Conservation (phyloP, 2,113 vertebrate genomes). For the Urocitellus parryii region DNA sequence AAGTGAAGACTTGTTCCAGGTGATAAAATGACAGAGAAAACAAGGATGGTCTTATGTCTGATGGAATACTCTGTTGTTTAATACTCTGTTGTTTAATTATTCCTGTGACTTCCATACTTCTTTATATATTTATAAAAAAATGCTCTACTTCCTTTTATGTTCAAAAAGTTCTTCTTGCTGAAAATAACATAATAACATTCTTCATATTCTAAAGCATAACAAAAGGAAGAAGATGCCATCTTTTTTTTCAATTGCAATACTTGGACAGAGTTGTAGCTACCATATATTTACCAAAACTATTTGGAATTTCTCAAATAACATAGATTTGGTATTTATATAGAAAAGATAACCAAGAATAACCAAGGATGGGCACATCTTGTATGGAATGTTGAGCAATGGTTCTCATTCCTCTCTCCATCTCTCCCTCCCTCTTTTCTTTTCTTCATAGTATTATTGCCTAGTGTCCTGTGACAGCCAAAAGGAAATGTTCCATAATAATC, state of each 20-base stretch:
- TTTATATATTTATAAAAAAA: conserved; percentile 6
- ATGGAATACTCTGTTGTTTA: not conserved
- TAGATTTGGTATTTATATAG: not conserved
- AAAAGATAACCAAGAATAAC: not conserved
- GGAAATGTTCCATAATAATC: not conserved
- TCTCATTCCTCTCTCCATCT: not conserved
- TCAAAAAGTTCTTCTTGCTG: not conserved
- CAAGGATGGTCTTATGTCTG: not conserved
- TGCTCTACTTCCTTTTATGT: not conserved
- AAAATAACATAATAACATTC: not conserved
- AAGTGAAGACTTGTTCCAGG: not conserved
- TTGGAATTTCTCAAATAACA: not conserved
- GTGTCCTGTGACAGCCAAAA: not conserved
- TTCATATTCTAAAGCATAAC: not conserved
- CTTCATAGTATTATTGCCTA: not conserved
- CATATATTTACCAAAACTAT: not conserved
- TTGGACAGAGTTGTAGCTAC: not conserved
- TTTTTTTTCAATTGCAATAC: not conserved
- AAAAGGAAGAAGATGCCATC: not conserved
- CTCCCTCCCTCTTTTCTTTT: not conserved
- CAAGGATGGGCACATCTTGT: not conserved
- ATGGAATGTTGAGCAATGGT: not conserved
- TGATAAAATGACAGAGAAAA: not conserved
- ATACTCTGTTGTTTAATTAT: not conserved
- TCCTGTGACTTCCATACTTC: not conserved